Percentiles rank a stretch among this genome's conserved stretches.
Conservation (phyloP, 1,140 invertebrate genomes). For the Eumeta japonica region DNA sequence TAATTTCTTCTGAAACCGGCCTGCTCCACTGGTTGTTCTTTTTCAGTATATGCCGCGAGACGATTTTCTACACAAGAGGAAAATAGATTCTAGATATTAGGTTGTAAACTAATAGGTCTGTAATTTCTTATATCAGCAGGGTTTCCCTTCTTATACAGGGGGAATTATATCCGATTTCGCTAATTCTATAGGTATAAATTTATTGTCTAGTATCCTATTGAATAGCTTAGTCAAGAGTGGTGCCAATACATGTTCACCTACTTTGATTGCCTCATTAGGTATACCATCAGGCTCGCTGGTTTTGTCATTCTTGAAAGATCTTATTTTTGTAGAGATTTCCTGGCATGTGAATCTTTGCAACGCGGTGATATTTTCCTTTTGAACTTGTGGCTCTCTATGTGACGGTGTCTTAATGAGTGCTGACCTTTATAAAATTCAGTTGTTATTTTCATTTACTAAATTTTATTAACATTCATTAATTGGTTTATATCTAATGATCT, state of each 20-base stretch:
- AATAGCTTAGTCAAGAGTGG: constrained; percentile 7
- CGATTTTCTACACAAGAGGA: constrained; percentile 5
- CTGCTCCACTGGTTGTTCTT: constrained; percentile 10
- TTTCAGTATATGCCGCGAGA: constrained; percentile 6
- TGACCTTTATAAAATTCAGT: constrained; percentile 4
- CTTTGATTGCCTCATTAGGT: constrained; percentile 8
- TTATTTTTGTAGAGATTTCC: constrained; percentile 2
- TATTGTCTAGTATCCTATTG: constrained; percentile 7
- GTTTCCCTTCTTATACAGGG: constrained; percentile 17
- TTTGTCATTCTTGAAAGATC: constrained; percentile 8
- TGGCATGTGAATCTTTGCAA: constrained; percentile 3
- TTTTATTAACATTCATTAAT: too few species aligned
- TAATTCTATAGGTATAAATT: constrained; percentile 12
- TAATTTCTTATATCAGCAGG: constrained; percentile 8
- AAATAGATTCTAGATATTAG: constrained; percentile 14
- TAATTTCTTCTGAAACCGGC: constrained; percentile 8
- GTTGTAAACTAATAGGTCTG: too few species aligned
- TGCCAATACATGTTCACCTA: background rate
- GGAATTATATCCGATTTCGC: constrained; percentile 11
- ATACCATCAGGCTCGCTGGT: constrained; percentile 8
- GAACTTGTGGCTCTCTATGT: too few species aligned
- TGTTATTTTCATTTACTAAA: background rate
- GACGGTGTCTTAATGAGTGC: too few species aligned
- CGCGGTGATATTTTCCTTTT: too few species aligned
- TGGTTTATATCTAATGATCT: too few species aligned